Percentiles rank a stretch among this genome's conserved stretches.
Evolutionary conservation across 2,797 vertebrate genomes (phyloP).

Genomic region (Diglossa cyanea): DNA sequence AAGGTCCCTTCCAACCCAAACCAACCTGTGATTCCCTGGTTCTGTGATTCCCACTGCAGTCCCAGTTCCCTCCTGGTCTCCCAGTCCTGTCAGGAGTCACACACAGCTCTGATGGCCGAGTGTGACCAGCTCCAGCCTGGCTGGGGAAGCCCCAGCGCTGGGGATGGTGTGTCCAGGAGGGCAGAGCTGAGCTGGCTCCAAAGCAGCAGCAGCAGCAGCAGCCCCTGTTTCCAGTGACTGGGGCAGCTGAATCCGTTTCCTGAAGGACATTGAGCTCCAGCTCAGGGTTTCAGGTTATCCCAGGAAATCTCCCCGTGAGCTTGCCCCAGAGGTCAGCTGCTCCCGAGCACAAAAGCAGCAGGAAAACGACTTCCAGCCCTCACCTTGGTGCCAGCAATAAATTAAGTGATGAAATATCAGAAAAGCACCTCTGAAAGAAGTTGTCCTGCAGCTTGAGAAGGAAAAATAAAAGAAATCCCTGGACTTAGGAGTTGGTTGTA

Average conservation of each 20-base stretch:
- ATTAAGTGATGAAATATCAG: not conserved
- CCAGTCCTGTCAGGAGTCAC: fast-evolving
- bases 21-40: not conserved
- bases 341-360: not conserved
- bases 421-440: not conserved
- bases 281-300: not conserved
- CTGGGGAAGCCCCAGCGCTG: not conserved
- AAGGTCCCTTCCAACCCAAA: not conserved
- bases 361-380: not conserved
- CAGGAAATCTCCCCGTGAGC: not conserved
- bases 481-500: not conserved
- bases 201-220: not conserved
- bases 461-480: not conserved
- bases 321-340: not conserved
- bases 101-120: fast-evolving
- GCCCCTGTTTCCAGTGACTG: not conserved
- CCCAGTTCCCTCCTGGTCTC: not conserved
- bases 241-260: not conserved
- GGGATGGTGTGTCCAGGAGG: not conserved
- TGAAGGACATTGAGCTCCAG: not conserved
- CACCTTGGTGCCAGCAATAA: not conserved
- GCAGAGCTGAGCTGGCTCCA: not conserved
- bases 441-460: not conserved
- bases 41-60: not conserved
- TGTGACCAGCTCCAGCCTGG: not conserved